Evolutionary conservation across 2,113 vertebrate species (phyloP).

Genomic region (Cavia aperea): DNA sequence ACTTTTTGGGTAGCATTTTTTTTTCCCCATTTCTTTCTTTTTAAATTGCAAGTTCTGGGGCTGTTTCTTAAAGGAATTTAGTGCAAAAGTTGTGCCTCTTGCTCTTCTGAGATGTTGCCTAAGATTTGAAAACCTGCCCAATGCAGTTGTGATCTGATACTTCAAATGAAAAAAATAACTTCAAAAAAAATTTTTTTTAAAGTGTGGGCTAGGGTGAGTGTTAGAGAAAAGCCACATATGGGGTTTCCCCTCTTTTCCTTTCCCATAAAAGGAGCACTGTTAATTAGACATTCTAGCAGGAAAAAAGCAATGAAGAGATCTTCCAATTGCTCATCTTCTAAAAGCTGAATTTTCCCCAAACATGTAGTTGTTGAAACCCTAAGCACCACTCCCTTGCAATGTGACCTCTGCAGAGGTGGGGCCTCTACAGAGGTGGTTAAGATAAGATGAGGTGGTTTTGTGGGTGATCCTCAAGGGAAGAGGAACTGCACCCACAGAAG

Average conservation of each 20-base stretch:
- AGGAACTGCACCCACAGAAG: background rate
- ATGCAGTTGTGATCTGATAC: slow-evolving; percentile 41
- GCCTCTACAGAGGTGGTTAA: background rate
- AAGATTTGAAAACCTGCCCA: slow-evolving; percentile 65
- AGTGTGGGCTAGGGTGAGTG: background rate
- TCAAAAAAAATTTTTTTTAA: background rate
- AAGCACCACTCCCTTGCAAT: background rate
- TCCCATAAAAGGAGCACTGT: slow-evolving; percentile 2
- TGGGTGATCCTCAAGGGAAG: background rate
- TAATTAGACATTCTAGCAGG: slow-evolving; percentile 12
- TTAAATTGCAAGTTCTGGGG: slow-evolving; percentile 10
- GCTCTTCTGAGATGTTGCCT: slow-evolving; percentile 56
- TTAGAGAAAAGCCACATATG: slow-evolving; percentile 40
- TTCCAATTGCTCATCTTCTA: background rate
- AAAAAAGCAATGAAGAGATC: background rate
- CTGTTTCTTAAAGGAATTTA: slow-evolving; percentile 61
- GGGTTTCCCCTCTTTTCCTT: background rate
- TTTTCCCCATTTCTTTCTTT: background rate
- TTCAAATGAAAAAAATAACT: slow-evolving; percentile 52
- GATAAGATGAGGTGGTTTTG: background rate
- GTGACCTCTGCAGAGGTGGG: background rate
- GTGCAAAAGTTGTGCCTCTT: slow-evolving; percentile 60
- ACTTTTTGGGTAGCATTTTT: background rate
- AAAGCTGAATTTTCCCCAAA: background rate
- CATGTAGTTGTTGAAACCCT: background rate